These are phyloP conservation scores for Heptranchias perlo DNA, from an alignment of 2,113 vertebrate species.

Conservation along the genomic window DNA sequence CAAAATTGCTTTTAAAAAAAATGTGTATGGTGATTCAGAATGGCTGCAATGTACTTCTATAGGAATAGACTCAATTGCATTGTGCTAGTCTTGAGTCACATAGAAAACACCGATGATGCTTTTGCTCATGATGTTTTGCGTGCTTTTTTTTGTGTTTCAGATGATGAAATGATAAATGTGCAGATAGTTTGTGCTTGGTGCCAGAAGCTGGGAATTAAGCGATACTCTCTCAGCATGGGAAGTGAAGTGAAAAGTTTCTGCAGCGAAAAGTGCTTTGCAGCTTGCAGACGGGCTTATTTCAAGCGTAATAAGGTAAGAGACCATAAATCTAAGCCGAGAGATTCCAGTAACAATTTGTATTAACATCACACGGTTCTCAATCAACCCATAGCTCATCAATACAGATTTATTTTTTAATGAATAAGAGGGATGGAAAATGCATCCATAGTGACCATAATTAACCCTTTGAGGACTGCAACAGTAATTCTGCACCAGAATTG, in stretches of 20 bases:
- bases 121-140: constrained; percentile 38
- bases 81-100: background rate
- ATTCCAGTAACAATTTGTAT: background rate
- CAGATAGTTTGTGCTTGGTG: constrained; percentile 99
- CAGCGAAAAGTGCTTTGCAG: constrained; percentile 98
- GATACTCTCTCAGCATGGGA: constrained; percentile 98
- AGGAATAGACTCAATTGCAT: background rate
- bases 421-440: background rate
- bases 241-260: constrained; percentile 99
- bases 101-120: background rate
- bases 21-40: background rate
- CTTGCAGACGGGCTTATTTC: constrained; percentile 96
- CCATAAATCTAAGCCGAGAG: constrained; percentile 7
- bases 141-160: constrained; percentile 72
- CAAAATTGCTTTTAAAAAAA: background rate
- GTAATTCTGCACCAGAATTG: constrained; percentile 11
- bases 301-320: constrained; percentile 97
- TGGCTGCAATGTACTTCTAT: background rate
- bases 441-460: background rate
- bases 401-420: background rate
- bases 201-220: constrained; percentile 98
- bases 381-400: background rate
- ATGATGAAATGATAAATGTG: constrained; percentile 91
- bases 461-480: constrained; percentile 24
- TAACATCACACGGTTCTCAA: background rate